phyloP scores from a whole-genome alignment of 1,140 invertebrate species.

The Babylonia areolata region DNA sequence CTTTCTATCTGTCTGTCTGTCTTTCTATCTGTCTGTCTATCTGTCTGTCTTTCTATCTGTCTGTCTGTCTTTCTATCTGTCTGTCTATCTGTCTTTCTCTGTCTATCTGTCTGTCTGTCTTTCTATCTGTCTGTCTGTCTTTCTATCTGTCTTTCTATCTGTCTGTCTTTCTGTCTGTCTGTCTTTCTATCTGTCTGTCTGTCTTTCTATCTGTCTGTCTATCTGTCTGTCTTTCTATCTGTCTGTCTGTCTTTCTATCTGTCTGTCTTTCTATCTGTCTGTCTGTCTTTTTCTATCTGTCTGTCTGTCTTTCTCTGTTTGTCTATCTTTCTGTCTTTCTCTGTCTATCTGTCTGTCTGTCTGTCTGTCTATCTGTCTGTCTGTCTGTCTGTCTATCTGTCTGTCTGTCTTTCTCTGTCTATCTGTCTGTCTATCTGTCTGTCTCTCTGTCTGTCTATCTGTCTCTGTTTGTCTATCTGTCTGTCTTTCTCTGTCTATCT shows the following conservation, averaged over 20 bases:
- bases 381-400: background rate
- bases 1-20: background rate
- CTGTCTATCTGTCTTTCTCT: background rate
- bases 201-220: too few relatives aligned
- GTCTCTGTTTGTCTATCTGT: background rate
- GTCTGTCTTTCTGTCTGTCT: background rate
- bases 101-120: background rate
- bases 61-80: background rate
- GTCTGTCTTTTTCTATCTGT: too few relatives aligned
- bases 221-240: too few relatives aligned
- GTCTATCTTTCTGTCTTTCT: too few relatives aligned
- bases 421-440: background rate
- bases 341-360: too few relatives aligned
- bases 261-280: too few relatives aligned
- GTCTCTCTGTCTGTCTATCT: background rate
- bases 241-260: too few relatives aligned
- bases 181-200: too few relatives aligned
- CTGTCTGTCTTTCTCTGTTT: too few relatives aligned
- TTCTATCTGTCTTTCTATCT: background rate
- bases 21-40: too few relatives aligned
- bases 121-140: background rate
- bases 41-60: background rate
- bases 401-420: background rate
- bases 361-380: background rate
- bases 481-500: background rate